Evolutionary conservation across 2,797 vertebrate species (phyloP).

Genomic region (Parotocinclus haroldoi): DNA sequence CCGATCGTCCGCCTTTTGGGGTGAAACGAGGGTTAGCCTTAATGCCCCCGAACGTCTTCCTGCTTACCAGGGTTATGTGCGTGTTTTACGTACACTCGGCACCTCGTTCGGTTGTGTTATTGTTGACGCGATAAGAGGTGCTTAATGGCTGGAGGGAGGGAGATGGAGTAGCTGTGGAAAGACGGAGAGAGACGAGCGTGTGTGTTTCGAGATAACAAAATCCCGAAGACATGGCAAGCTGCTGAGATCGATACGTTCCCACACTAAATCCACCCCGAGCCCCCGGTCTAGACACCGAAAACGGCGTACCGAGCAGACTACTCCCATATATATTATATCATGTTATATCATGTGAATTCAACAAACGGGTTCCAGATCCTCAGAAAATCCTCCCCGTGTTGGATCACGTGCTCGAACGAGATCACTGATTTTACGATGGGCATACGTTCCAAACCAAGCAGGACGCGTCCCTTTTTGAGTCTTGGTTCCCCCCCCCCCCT

Average conservation of each 20-base stretch:
- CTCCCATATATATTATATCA: too few relatives aligned
- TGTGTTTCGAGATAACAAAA: not conserved
- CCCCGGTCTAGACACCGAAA: too few relatives aligned
- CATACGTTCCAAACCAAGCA: too few relatives aligned
- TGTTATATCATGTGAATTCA: too few relatives aligned
- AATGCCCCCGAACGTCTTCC: slow-evolving; percentile 22
- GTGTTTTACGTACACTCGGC: not conserved
- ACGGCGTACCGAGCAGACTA: too few relatives aligned
- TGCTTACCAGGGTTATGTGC: not conserved
- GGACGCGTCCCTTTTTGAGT: too few relatives aligned
- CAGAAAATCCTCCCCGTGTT: too few relatives aligned
- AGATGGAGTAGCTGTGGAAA: not conserved
- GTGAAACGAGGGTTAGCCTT: slow-evolving; percentile 45
- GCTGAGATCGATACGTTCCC: not conserved
- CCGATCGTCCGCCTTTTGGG: slow-evolving; percentile 52
- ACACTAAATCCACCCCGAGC: too few relatives aligned
- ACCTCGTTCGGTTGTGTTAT: slow-evolving; percentile 5
- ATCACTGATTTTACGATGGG: too few relatives aligned
- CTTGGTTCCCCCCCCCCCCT: too few relatives aligned
- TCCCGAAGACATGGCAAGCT: not conserved
- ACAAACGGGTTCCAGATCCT: too few relatives aligned
- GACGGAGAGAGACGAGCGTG: not conserved
- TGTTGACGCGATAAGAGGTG: slow-evolving; percentile 8
- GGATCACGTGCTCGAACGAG: too few relatives aligned
- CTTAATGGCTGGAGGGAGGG: not conserved